Base-by-base conservation (phyloP, 2,888 invertebrate genomes). In the Cheilosia impressa region DNA sequence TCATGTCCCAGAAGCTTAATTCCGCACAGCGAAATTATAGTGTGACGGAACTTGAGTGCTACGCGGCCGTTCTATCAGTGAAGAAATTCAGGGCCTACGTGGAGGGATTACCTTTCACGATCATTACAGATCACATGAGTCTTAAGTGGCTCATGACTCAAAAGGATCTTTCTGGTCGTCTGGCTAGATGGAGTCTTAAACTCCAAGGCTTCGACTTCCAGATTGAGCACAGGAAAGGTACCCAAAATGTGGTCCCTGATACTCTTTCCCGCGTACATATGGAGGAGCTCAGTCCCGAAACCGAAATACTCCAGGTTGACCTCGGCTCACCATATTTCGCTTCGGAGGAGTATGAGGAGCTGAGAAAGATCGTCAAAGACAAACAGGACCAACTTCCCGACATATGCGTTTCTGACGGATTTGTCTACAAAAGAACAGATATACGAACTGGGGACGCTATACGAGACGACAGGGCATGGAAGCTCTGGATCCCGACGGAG, bases 1-100 rank as follows among this genome's bases (percentile, higher is more conserved):
- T 45, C 17, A 45, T 45, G 45, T 52, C 24, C 24, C 52, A 52
- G 27, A 52, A 52, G 52, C 52, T 22, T 15, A 38, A 38, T 13
- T 38, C 17, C 17, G 45, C 45, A 17, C 45, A 52, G 13, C 52
- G 22, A 4, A 52, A 22, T 10, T 52, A 22, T 1, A 52, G 22
- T 4, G 24, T n/a, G 1, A 52, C 17, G 4, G 17, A 50, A 10
- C 13, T 13, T 17, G 52, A 10, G 24, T 22, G 52, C 24, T 52
- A 22, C 2, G 52, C 52, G 24, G 52, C 52, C 24, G 52, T 52
- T 10, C 52, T 52, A 10, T 52, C 52, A 0, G 24, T 52, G 2
- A 52, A 52, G 17, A 52, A 17, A 10, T 52, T 52, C 52, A 52
- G 52, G 22, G 19, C 22, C 1, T 52, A 52, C 17, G 52, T 52